A percentile compares a stretch with the other conserved stretches of the same genome.
Conservation (phyloP, 2,113 vertebrate species). For the Leptocoma aspasia region DNA sequence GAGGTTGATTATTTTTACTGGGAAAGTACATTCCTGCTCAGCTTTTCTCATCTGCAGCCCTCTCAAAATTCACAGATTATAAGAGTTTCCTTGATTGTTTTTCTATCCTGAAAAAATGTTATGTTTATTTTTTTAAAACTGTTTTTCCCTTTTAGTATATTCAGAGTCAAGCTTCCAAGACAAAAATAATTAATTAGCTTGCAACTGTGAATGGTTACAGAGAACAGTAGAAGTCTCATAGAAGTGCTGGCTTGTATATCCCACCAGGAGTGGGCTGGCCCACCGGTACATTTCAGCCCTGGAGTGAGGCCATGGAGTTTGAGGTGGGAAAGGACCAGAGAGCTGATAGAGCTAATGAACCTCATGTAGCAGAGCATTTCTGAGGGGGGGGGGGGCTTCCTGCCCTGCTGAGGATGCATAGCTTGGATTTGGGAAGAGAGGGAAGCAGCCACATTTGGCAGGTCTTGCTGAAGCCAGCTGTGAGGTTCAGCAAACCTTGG, state of each 20-base stretch:
- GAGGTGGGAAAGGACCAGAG: background rate
- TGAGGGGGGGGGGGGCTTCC: background rate
- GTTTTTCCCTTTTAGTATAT: background rate
- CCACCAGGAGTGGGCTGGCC: background rate
- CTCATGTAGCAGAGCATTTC: background rate
- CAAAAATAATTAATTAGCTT: background rate
- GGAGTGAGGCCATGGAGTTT: background rate
- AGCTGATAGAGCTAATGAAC: background rate
- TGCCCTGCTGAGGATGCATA: background rate
- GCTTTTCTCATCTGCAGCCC: background rate
- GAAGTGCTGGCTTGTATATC: background rate
- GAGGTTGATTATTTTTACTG: slow-evolving; percentile 1
- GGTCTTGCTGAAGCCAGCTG: background rate
- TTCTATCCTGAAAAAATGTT: background rate
- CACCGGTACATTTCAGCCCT: background rate
- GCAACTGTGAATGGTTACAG: background rate
- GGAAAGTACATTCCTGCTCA: background rate
- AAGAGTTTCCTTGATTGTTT: background rate
- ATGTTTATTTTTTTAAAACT: background rate
- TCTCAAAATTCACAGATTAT: slow-evolving; percentile 8
- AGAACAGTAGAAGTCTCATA: background rate
- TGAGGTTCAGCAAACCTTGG: background rate
- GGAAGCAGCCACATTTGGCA: background rate
- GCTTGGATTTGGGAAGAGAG: background rate
- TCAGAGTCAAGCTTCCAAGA: background rate